phyloP scores from a whole-genome alignment of 2,113 vertebrate genomes.

The Cephalophus harveyi region DNA sequence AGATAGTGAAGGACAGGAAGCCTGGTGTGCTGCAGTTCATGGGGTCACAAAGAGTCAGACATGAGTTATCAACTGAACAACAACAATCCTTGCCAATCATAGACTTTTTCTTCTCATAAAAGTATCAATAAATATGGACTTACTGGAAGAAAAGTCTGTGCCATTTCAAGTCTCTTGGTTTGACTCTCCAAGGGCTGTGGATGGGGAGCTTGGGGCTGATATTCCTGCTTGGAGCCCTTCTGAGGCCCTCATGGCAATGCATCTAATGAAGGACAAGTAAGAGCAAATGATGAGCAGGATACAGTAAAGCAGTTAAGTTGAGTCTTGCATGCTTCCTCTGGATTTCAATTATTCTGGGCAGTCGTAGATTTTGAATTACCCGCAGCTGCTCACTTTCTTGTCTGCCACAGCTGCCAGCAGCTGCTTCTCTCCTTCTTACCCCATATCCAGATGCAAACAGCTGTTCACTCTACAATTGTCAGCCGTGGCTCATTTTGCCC shows the following conservation, averaged over 20 bases:
- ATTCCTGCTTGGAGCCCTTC: background rate
- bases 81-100: background rate
- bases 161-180: background rate
- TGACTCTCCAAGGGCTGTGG: background rate
- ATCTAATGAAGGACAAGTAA: slow-evolving; percentile 29
- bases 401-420: slow-evolving; percentile 61
- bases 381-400: slow-evolving; percentile 63
- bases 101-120: background rate
- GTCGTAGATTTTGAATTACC: slow-evolving; percentile 49
- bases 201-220: background rate
- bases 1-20: background rate
- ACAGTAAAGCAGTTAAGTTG: background rate
- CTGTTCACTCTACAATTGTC: slow-evolving; percentile 57
- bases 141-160: background rate
- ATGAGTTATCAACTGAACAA: background rate
- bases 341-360: background rate
- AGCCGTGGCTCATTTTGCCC: slow-evolving; percentile 41
- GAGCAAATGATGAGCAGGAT: slow-evolving; percentile 45
- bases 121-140: background rate
- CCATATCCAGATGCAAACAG: slow-evolving; percentile 68
- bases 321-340: slow-evolving; percentile 13
- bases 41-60: background rate
- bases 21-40: background rate
- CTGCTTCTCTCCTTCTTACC: slow-evolving; percentile 50
- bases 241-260: background rate